Evolutionary conservation across 37 sponge, comb jelly and placozoan genomes (phyloP), one percentile per base, ranked within the genome.

Genomic region (Diacarnus erythraeanus): DNA sequence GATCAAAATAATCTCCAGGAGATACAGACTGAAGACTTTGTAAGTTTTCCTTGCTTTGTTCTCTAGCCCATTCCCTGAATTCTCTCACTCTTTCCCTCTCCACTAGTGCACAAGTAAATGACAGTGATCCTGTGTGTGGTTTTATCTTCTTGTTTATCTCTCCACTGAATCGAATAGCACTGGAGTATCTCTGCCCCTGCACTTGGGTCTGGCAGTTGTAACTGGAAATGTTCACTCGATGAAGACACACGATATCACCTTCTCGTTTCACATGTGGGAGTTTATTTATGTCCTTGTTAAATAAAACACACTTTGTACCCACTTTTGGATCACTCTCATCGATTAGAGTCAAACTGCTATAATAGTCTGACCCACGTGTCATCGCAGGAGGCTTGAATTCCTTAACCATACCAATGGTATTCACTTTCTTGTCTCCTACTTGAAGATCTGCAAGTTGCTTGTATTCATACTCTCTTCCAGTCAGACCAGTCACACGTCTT

Each of bases 351-450:
- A 87, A 22, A 3, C 37, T 57, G 8, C 64, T 26, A 51, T 57
- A 76, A 42, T 60, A 75, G 26, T 87, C 87, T 1, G 59, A 65
- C 0, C 87, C 87, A 35, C 69, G 22, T 1, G 77, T 59, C 34
- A 26, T 61, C 0, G n/a, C 26, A 0, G 61, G 42, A 4, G 70
- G 72, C 23, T 56, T 75, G 71, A 87, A 87, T 8, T 77, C 59
- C 64, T 73, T 80, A 26, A 87, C 81, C 8, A 87, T 71, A 31
- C 81, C 81, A 87, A 67, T 57, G 26, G 80, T 59, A 58, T 87
- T 69, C 59, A 75, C 71, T 31, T 73, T 87, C 41, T 72, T 36
- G 12, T 61, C 30, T 21, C 42, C 59, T 9, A 35, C 44, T 59
- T 69, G 56, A 3, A 87, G 57, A 1, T 80, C 44, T 5, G 57